Base-by-base conservation (phyloP, 2,888 invertebrate species). In the Formica aserva region DNA sequence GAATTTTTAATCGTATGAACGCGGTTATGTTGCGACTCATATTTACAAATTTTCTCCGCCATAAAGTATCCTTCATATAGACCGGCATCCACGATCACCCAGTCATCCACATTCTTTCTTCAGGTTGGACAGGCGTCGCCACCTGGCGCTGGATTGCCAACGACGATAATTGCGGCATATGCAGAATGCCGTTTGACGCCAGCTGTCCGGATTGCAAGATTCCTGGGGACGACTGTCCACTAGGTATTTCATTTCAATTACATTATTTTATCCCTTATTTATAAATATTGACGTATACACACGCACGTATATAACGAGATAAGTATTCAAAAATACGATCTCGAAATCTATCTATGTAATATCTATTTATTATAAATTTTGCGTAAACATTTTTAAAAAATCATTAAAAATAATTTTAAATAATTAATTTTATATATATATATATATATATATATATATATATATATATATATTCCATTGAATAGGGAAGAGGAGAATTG, bases 61-160 rank as follows among this genome's bases (percentile, higher is more conserved):
- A 55, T 15, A 77, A 81, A 32, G 32, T 6, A 8, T 15, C 9
- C 13, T 18, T 29, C 18, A 32, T 1, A 22, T 41, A 41, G 60
- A n/a, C 18, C 41, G 57, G 29, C n/a, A n/a, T 71, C 29, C 11
- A 67, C 15, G 38, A 71, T 32, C 38, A 38, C 1, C 9, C 8
- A 9, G 5, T 2, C 13, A 41, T 3, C 13, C 3, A 3, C 63
- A 35, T 55, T 62, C 72, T 66, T 80, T 81, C 65, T 84, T 80
- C 87, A 97, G 97, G 97, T 95, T 99, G 99, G 98, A 98, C 97
- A 89, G 98, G 98, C 88, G 99, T 99, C 86, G 99, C 99, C 91
- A 98, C 98, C 94, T 99, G 99, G 99, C 97, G 98, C 94, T 99
- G 99, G 99, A 97, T 99, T 90, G 99, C 99, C 35, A 99, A 99